Evolutionary conservation across 2,888 invertebrate species (phyloP).

Genomic region (Eilema griseolum): DNA sequence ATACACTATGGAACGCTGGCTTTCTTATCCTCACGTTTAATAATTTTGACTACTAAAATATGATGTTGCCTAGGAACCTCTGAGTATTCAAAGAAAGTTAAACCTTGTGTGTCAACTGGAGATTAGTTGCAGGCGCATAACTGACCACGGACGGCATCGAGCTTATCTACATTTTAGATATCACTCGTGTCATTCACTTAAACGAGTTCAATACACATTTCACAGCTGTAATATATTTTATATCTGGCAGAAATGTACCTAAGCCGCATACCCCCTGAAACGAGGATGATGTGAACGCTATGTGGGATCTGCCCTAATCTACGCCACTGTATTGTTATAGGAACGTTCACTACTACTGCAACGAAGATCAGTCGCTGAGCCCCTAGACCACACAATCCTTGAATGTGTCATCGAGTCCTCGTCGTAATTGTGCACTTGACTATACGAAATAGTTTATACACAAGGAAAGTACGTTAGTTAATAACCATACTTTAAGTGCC

Average conservation of each 20-base stretch:
- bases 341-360: too few relatives aligned
- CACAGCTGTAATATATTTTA: not conserved
- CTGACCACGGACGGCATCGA: not conserved
- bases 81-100: not conserved
- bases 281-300: too few relatives aligned
- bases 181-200: not conserved
- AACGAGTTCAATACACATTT: not conserved
- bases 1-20: not conserved
- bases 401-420: too few relatives aligned
- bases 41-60: not conserved
- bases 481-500: too few relatives aligned
- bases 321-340: too few relatives aligned
- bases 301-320: too few relatives aligned
- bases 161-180: not conserved
- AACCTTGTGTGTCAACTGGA: not conserved
- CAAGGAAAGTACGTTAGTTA: not conserved
- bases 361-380: too few relatives aligned
- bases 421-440: too few relatives aligned
- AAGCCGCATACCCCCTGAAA: too few relatives aligned
- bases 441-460: not conserved
- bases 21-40: not conserved
- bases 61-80: not conserved
- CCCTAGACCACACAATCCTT: too few relatives aligned
- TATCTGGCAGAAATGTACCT: not conserved
- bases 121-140: not conserved